A percentile compares a stretch with the other conserved stretches of the same genome.
Conservation (phyloP, 1,140 invertebrate species). For the Elysia chlorotica region DNA sequence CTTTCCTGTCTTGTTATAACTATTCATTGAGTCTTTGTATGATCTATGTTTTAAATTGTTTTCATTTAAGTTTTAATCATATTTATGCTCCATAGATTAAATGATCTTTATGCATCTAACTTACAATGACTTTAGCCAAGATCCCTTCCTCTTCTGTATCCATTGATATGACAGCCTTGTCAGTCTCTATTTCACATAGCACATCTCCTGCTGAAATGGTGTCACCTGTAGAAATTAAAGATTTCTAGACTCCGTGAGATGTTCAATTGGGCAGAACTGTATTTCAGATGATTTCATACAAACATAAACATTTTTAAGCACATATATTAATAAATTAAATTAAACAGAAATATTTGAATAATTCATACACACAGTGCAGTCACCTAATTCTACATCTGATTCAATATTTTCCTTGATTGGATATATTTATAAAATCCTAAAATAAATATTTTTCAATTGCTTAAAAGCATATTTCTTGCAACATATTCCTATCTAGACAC, state of each 20-base stretch:
- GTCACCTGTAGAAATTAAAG: slow-evolving; percentile 60
- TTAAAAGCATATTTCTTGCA: too few relatives aligned
- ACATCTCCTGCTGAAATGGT: slow-evolving; percentile 67
- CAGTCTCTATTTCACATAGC: slow-evolving; percentile 71
- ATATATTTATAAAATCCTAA: too few relatives aligned
- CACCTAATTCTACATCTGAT: neutral
- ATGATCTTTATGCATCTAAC: too few relatives aligned
- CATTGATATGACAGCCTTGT: slow-evolving; percentile 69
- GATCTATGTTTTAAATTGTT: too few relatives aligned
- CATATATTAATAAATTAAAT: neutral
- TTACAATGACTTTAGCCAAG: slow-evolving; percentile 69
- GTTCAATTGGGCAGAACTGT: too few relatives aligned
- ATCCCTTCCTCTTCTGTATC: slow-evolving; percentile 70
- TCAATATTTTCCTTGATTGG: neutral
- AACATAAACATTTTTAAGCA: neutral
- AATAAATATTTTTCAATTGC: too few relatives aligned
- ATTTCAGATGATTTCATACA: neutral
- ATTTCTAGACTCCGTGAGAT: too few relatives aligned
- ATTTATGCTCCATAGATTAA: too few relatives aligned
- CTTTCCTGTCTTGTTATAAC: too few relatives aligned
- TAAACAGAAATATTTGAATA: neutral
- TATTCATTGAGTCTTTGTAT: too few relatives aligned
- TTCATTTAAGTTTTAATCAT: too few relatives aligned
- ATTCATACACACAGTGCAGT: neutral
- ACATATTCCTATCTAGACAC: too few relatives aligned